Percentiles rank a stretch among this genome's conserved stretches.
Conservation (phyloP, 92 coral and sea anemone species). For the Phenganax stokvisi region DNA sequence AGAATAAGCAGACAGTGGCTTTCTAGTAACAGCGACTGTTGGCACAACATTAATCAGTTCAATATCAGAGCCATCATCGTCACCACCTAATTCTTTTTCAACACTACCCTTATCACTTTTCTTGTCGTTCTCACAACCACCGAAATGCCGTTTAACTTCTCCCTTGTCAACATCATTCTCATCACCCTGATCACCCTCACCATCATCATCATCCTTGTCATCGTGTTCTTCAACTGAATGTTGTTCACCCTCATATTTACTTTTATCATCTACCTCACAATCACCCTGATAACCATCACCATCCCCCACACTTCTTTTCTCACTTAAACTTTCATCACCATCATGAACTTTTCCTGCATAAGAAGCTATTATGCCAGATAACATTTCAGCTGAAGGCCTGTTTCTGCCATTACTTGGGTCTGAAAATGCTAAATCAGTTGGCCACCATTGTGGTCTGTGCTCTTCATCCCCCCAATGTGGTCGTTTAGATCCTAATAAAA, state of each 20-base stretch:
- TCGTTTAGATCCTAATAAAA: neutral
- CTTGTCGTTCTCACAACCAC: too few species aligned
- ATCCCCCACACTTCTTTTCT: neutral
- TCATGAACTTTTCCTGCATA: neutral
- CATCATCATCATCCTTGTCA: neutral
- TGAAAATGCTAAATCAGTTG: neutral
- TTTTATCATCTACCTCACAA: neutral
- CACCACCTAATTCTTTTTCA: too few species aligned
- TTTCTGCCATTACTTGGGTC: neutral
- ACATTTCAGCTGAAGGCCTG: neutral
- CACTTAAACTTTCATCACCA: neutral
- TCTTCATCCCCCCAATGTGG: conserved; percentile 12
- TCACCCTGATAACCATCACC: neutral
- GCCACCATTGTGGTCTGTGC: neutral
- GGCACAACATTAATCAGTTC: too few species aligned
- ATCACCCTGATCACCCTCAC: neutral
- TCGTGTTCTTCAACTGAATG: neutral
- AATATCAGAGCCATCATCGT: too few species aligned
- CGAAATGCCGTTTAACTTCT: neutral
- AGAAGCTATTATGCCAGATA: neutral
- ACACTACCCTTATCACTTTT: too few species aligned
- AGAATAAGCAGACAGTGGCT: too few species aligned
- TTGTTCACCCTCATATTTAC: neutral
- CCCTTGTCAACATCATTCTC: neutral
- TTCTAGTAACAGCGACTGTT: too few species aligned